Conservation (phyloP, 2,797 vertebrate species). For the Sebastes hubbsi region DNA sequence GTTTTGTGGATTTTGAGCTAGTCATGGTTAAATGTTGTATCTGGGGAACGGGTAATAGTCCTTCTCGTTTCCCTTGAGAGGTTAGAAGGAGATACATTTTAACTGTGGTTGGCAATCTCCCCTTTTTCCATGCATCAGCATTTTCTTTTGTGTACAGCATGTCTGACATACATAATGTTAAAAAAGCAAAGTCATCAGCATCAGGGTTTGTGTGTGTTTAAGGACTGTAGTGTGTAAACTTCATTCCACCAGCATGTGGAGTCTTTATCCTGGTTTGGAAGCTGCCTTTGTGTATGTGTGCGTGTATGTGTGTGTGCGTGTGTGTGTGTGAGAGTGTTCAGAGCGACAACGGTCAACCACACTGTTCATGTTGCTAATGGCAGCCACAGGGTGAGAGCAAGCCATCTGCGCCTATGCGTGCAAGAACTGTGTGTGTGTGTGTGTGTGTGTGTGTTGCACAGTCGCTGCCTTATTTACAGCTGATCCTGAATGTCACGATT, state of each 20-base stretch:
- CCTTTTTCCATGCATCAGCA: not conserved
- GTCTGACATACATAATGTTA: too few species aligned
- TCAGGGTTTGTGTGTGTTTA: too few species aligned
- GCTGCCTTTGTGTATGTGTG: not conserved
- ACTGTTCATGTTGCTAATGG: slow-evolving; percentile 54
- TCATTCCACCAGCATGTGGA: slow-evolving; percentile 3
- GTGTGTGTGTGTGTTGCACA: slow-evolving; percentile 4
- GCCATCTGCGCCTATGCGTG: slow-evolving; percentile 50
- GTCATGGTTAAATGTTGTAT: too few species aligned
- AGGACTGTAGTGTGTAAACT: not conserved
- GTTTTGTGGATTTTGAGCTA: too few species aligned
- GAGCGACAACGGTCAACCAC: slow-evolving; percentile 20
- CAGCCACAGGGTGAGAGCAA: slow-evolving; percentile 38
- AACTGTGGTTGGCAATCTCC: not conserved
- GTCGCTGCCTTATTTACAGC: slow-evolving; percentile 10
- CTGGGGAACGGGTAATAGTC: too few species aligned
- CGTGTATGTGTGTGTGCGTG: not conserved
- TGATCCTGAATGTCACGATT: slow-evolving; percentile 27
- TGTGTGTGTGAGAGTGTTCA: slow-evolving; percentile 1
- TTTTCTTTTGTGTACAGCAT: not conserved
- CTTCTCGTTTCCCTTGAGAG: too few species aligned
- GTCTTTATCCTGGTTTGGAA: not conserved
- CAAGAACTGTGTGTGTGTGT: not conserved
- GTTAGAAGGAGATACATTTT: too few species aligned
- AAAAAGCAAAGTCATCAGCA: too few species aligned